Percentiles rank a stretch among this genome's conserved stretches.
phyloP scores from a whole-genome alignment of 2,113 vertebrate genomes.

The Talpa occidentalis region DNA sequence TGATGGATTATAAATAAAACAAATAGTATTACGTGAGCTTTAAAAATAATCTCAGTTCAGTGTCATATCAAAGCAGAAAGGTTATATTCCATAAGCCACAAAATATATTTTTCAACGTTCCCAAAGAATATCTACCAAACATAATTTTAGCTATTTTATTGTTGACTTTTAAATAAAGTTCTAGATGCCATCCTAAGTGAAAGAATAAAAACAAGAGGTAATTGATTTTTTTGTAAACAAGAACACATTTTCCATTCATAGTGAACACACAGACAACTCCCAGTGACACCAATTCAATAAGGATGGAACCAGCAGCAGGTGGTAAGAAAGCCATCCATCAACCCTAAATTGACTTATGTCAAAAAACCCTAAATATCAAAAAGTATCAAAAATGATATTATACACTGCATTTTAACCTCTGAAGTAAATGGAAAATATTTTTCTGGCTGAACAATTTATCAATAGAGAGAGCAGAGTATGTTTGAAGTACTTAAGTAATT shows the following conservation, averaged over 20 bases:
- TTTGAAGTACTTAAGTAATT: background rate
- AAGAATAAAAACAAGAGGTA: background rate
- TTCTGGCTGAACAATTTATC: background rate
- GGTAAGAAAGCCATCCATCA: background rate
- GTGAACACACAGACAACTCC: background rate
- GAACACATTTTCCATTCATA: background rate
- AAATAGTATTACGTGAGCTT: background rate
- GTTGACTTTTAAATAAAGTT: conserved; percentile 18
- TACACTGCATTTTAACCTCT: background rate
- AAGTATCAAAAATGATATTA: background rate
- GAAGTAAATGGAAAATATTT: background rate
- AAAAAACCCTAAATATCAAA: background rate
- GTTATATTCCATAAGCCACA: background rate
- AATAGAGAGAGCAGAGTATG: background rate
- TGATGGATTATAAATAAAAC: conserved; percentile 31
- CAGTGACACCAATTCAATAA: background rate
- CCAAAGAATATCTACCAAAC: background rate
- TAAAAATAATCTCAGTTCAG: conserved; percentile 12
- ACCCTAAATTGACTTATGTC: background rate
- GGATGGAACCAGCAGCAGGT: background rate
- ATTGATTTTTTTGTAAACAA: background rate
- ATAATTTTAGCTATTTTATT: background rate
- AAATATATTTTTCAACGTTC: background rate
- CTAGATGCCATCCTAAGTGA: background rate
- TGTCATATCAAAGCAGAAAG: background rate